Conservation (phyloP, 2,797 vertebrate species). For the Fistularia tabacaria region DNA sequence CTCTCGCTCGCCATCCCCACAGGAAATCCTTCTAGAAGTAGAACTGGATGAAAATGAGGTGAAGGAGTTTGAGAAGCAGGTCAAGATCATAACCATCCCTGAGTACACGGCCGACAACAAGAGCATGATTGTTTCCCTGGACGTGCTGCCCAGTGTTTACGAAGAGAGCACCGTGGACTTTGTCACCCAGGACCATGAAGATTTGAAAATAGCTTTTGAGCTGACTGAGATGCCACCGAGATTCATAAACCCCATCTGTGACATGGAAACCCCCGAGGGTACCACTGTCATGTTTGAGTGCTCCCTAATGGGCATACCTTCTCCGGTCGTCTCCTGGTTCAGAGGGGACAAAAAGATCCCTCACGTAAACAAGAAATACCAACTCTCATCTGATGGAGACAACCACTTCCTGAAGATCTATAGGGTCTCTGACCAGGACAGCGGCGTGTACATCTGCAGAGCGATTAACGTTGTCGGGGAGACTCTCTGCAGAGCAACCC, state of each 20-base stretch:
- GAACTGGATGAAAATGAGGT: conserved; percentile 96
- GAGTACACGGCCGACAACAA: conserved; percentile 93
- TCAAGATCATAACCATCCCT: conserved; percentile 97
- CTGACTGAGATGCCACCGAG: conserved; percentile 94
- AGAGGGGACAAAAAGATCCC: conserved; percentile 82
- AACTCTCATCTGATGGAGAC: conserved; percentile 82
- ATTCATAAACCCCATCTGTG: conserved; percentile 88
- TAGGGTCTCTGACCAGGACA: conserved; percentile 77
- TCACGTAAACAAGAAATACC: conserved; percentile 78
- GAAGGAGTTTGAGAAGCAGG: conserved; percentile 94
- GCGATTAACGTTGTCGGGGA: conserved; percentile 89
- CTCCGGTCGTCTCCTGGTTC: conserved; percentile 90
- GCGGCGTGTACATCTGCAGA: conserved; percentile 84
- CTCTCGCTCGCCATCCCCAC: conserved; percentile 94
- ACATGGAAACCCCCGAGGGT: conserved; percentile 82
- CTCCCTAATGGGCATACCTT: conserved; percentile 89
- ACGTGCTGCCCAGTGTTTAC: conserved; percentile 89
- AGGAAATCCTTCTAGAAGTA: conserved; percentile 96
- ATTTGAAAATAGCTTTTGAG: conserved; percentile 93
- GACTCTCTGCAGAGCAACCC: conserved; percentile 82
- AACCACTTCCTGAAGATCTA: conserved; percentile 86
- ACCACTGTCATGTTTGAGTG: conserved; percentile 89
- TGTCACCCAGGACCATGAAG: conserved; percentile 76
- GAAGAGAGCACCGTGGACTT: conserved; percentile 81
- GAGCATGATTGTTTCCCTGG: conserved; percentile 95